Evolutionary conservation across 1,140 invertebrate species (phyloP), one percentile per base, ranked within the genome.

Genomic region (Achroia grisella): DNA sequence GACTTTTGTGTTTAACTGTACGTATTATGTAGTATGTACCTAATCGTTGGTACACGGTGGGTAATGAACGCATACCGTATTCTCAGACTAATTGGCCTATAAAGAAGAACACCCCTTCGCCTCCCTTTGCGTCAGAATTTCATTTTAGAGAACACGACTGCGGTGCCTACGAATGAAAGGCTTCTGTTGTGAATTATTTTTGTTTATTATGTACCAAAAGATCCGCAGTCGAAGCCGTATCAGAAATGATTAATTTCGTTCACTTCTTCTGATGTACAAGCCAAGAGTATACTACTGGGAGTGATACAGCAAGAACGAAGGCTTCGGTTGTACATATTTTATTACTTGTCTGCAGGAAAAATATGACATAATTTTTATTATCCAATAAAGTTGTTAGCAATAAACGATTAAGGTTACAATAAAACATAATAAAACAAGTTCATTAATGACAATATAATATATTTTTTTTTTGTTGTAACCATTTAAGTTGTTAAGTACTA

Each of bases 61-160:
- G 41, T 69, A 70, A 68, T 72, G 53, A 74, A 62, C 44, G 61
- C 56, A 48, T 55, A 49, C 46, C 43, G 53, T 67, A 63, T 66
- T 62, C 62, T 66, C 52, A 56, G 51, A 51, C 65, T 71, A 71
- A 74, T 74, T 74, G 57, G 56, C 56, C 46, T 55, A 71, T 71
- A 69, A 71, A 74, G 62, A 62, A 62, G 45, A 39, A 45, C 40
- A 14, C 60, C 51, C 51, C 33, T 51, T 62, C 39, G 45, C 37
- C 44, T 41, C 41, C 43, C 39, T 54, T 48, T 37, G 32, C 47
- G 41, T 30, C 37, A 39, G 41, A 48, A 57, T 62, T 64, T 62
- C 44, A 59, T 64, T 64, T 53, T 29, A 46, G 31, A 44, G 35
- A 55, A 48, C 40, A 56, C 39, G 36, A 51, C 33, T 40, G 17